A percentile compares a stretch with the other conserved stretches of the same genome.
Conservation (phyloP, 2,888 invertebrate species). For the Hypena proboscidalis region DNA sequence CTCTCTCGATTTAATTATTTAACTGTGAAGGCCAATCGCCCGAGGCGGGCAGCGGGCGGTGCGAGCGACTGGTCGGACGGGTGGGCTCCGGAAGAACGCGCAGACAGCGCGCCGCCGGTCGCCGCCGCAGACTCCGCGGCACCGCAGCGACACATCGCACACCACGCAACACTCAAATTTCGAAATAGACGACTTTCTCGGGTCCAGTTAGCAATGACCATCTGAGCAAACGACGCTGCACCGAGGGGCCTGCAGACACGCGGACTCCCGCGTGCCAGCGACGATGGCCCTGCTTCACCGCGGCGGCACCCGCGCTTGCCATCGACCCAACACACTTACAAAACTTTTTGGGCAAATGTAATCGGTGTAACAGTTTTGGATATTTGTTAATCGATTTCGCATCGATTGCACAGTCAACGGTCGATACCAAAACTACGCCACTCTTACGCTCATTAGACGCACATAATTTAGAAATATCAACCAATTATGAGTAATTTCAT, state of each 20-base stretch:
- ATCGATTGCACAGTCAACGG: constrained; percentile 25
- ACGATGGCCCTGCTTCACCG: constrained; percentile 21
- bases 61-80: constrained; percentile 83
- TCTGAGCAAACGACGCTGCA: constrained; percentile 63
- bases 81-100: constrained; percentile 80
- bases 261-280: constrained; percentile 42
- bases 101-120: constrained; percentile 84
- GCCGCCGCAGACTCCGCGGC: constrained; percentile 79
- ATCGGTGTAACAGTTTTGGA: constrained; percentile 35
- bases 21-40: constrained; percentile 83
- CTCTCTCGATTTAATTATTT: constrained; percentile 81
- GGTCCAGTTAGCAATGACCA: constrained; percentile 71
- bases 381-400: constrained; percentile 34
- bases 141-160: constrained; percentile 79
- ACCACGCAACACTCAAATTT: constrained; percentile 80
- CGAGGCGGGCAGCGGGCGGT: constrained; percentile 80
- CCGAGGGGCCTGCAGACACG: constrained; percentile 52
- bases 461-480: constrained; percentile 27
- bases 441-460: constrained; percentile 13
- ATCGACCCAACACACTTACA: constrained; percentile 28
- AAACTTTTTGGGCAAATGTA: constrained; percentile 36
- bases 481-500: constrained; percentile 46
- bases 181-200: constrained; percentile 81
- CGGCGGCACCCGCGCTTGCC: constrained; percentile 27
- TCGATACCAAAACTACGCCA: constrained; percentile 17